Evolutionary conservation across 2,113 vertebrate genomes (phyloP), one percentile per base, ranked within the genome.

Genomic region (Apus apus): DNA sequence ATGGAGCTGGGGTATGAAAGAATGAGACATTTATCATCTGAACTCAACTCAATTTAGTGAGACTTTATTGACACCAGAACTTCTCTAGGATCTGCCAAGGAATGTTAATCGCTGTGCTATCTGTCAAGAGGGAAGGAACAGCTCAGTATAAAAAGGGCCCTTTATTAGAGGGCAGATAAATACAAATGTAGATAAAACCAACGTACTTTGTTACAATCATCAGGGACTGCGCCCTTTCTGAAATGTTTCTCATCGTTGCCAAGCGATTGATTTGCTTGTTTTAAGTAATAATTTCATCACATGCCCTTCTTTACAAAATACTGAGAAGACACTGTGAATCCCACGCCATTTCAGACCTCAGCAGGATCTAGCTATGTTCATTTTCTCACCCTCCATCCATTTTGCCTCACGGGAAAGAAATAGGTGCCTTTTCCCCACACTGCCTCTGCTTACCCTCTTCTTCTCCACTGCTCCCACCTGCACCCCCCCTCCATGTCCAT

Each of bases 1-100:
- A 91, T 3, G 85, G 87, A 96, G 60, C 83, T 64, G 51, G 62
- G 46, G 82, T 85, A 90, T 56, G 43, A 87, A 93, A 84, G 75
- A 93, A 95, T 23, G 65, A 89, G 68, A 85, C 83, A 75, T 95
- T 87, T 89, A 87, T 94, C 72, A 84, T 90, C 76, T 94, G 72
- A 96, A 90, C 61, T 94, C 85, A 87, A 78, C 88, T 93, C 86
- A 89, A 71, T 92, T 96, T 75, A 95, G 61, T 3, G 3, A 91
- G 83, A 61, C 36, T 96, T 96, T 96, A 96, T 97, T 96, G 90
- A 93, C 96, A 96, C 83, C 94, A 96, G 93, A 96, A 93, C 80
- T 90, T 90, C 90, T 93, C 51, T 53, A 34, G 89, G 73, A 90
- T 64, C 43, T 96, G 94, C 95, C 95, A 97, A 96, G 68, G 91